phyloP scores from a whole-genome alignment of 1,140 invertebrate species.

The Leptinotarsa defecta region DNA sequence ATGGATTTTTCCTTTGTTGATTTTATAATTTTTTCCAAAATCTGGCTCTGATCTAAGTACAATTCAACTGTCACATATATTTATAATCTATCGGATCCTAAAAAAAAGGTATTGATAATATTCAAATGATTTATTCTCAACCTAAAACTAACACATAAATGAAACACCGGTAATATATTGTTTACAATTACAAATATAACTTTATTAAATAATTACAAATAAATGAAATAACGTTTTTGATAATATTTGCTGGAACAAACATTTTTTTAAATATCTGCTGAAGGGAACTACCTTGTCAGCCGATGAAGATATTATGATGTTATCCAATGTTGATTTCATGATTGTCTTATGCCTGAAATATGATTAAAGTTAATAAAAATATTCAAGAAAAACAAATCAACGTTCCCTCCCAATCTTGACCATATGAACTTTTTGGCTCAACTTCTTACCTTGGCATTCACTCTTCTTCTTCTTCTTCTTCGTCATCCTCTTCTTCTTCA shows the following conservation, averaged over 20 bases:
- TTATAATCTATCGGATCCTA: neutral
- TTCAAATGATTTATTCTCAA: constrained; percentile 25
- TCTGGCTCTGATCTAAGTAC: too few species aligned
- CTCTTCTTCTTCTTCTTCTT: constrained; percentile 74
- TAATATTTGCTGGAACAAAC: constrained; percentile 32
- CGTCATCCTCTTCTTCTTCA: constrained; percentile 67
- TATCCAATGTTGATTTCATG: neutral
- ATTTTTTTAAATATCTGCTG: constrained; percentile 17
- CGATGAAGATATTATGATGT: constrained; percentile 19
- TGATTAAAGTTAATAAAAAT: constrained; percentile 3
- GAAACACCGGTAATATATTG: constrained; percentile 31
- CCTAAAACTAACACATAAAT: constrained; percentile 32
- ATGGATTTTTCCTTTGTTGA: too few species aligned
- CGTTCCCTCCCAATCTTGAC: neutral
- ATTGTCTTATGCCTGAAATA: neutral
- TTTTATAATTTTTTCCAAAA: too few species aligned
- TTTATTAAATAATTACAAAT: constrained; percentile 41
- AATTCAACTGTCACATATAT: neutral
- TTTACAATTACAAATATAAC: constrained; percentile 43
- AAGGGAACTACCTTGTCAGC: constrained; percentile 13
- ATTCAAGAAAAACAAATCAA: constrained; percentile 22
- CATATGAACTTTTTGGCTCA: constrained; percentile 3
- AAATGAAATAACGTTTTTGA: constrained; percentile 21
- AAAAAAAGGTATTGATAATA: constrained; percentile 2
- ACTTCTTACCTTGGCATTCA: neutral